Base-by-base conservation (phyloP, 2,888 invertebrate species). In the Callosobruchus maculatus region DNA sequence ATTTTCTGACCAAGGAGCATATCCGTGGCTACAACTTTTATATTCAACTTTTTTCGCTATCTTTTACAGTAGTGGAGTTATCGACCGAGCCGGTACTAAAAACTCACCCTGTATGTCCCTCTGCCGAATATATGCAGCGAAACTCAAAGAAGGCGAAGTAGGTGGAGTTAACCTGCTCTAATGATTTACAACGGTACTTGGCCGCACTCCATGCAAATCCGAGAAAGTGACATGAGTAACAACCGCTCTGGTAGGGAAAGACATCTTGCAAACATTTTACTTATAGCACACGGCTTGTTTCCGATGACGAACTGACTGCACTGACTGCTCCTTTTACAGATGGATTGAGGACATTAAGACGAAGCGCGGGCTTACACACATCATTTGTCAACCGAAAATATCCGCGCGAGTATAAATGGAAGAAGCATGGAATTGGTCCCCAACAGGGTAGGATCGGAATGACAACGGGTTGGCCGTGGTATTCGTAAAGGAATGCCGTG, bases 341-440 rank as follows among this genome's bases (percentile, higher is more conserved):
- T 82, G 82, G 80, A 82, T 83, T 82, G 78, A 78, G 77, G 78
- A 77, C 76, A 79, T 78, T 79, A 77, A 80, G 80, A 81, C 77
- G 77, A 79, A 78, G 78, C 75, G 77, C 78, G 78, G 78, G 78
- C 78, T 73, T 82, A 80, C 81, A 81, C 81, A 81, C 80, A 82
- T 82, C 83, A 83, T 84, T 84, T 84, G 83, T 84, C 84, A 84
- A 79, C 80, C 71, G 75, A 73, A 82, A 83, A 82, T 83, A 82
- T 79, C 81, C 77, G 71, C 77, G 78, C 81, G 13, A 67, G 71
- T 83, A 83, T 83, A 81, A 81, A 83, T 82, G 49, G 49, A 49
- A 49, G 49, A 7, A 49, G 49, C 9, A 49, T 5, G 26, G 49
- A 49, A 49, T 49, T 49, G 49, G 49, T 49, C 3, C 26, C 49